These are phyloP conservation scores for Thalpophila matura DNA, from an alignment of 2,888 invertebrate species.

Conservation along the genomic window DNA sequence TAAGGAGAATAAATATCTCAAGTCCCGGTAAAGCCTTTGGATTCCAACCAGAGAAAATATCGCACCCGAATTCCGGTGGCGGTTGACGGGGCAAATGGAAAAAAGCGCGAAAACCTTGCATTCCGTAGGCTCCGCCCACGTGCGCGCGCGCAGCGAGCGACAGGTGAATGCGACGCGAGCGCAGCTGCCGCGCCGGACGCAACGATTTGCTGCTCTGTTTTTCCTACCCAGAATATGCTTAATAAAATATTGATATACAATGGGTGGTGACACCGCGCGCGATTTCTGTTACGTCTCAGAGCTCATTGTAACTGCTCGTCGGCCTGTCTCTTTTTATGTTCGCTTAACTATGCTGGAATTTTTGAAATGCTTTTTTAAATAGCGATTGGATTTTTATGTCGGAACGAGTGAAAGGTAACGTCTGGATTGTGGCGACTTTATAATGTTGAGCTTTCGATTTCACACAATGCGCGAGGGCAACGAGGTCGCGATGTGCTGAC, in stretches of 20 bases:
- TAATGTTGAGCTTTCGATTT: constrained; percentile 42
- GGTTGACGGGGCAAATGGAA: constrained; percentile 84
- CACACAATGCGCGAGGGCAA: constrained; percentile 45
- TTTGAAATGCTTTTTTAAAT: constrained; percentile 53
- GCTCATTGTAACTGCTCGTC: constrained; percentile 71
- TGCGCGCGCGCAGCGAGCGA: constrained; percentile 81
- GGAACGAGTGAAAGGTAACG: constrained; percentile 47
- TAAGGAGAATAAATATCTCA: constrained; percentile 84
- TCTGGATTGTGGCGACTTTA: constrained; percentile 32
- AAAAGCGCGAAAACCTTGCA: constrained; percentile 83
- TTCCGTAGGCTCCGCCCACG: constrained; percentile 84
- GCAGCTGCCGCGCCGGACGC: constrained; percentile 79
- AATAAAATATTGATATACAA: constrained; percentile 86
- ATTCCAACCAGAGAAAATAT: constrained; percentile 89
- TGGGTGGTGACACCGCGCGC: constrained; percentile 79
- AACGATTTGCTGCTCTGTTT: constrained; percentile 83
- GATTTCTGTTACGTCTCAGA: constrained; percentile 71
- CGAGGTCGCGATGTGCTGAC: constrained; percentile 26
- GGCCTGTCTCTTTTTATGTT: constrained; percentile 62
- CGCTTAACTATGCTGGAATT: constrained; percentile 46
- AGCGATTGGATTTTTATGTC: constrained; percentile 48
- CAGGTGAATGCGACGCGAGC: constrained; percentile 87
- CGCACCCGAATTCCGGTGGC: constrained; percentile 88
- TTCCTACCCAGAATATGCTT: constrained; percentile 81
- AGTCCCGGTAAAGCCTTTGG: constrained; percentile 85